Base-by-base conservation (phyloP, 2,888 invertebrate genomes). In the Acleris emargana region DNA sequence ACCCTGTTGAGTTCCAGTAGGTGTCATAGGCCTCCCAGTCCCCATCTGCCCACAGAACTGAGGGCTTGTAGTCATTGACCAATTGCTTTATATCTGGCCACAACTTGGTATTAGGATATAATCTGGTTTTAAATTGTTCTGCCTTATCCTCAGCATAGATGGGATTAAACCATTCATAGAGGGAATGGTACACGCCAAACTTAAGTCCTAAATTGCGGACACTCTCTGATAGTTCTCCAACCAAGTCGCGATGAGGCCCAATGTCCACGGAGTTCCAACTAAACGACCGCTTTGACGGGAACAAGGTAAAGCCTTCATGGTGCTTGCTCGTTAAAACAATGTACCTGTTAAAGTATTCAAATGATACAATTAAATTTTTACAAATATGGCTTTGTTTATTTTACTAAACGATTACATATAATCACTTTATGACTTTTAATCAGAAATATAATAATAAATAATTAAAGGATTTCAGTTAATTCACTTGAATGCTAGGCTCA, bases 41-140 rank as follows among this genome's bases (percentile, higher is more conserved):
- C 0, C 99, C 99, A 84, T 99, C 99, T 0, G 97, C 96, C 98
- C 98, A 99, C 17, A 99, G 84, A 0, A 99, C 93, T 38, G 97
- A 96, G 0, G 96, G 96, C 66, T 93, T 80, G 75, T 96, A 96
- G 67, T 90, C 88, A 66, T 94, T 82, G 25, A 97, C 93, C 57
- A 97, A 79, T 80, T 98, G 98, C 69, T 94, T 93, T 77, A 98
- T 91, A 84, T 98, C 98, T 0, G 97, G 97, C 71, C 95, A 87
- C n/a, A 95, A 91, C 85, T 97, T 97, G 3, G 93, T 88, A 6
- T 93, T 84, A 0, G 96, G 95, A 83, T 96, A 98, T 50, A 93
- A 86, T 38, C 94, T 93, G 3, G 95, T 94, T 5, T 89, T 86
- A 74, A 95, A 96, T 49, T 94, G 91, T 47, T 93, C 93, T 2